Percentiles rank a stretch among this genome's conserved stretches.
These are phyloP conservation scores for Rhyacichthys aspro DNA, from an alignment of 2,797 vertebrate genomes.

Conservation along the genomic window DNA sequence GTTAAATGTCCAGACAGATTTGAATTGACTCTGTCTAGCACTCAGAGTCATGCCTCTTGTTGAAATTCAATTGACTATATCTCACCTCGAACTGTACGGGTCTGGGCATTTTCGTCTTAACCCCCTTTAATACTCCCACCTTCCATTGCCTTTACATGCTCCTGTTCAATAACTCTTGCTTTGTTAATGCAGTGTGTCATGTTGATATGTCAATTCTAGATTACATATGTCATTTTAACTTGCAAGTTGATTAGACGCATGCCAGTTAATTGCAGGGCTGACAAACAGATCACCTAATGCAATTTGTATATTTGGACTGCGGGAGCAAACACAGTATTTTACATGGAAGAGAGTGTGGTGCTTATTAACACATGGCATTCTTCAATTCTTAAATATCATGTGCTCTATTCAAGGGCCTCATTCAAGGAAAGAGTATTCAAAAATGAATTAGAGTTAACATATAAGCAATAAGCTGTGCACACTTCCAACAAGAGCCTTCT, in stretches of 20 bases:
- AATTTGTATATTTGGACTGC: too few relatives aligned
- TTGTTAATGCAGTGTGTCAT: too few relatives aligned
- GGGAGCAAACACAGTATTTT: too few relatives aligned
- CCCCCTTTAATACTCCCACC: too few relatives aligned
- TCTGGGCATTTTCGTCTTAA: not conserved
- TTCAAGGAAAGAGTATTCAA: constrained; percentile 7
- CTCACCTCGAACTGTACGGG: not conserved
- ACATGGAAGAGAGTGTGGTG: too few relatives aligned
- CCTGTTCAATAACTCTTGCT: too few relatives aligned
- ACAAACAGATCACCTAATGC: too few relatives aligned
- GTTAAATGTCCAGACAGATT: not conserved
- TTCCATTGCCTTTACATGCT: too few relatives aligned
- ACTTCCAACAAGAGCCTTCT: constrained; percentile 20
- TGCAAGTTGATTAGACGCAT: not conserved
- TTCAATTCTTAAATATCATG: not conserved
- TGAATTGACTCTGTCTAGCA: not conserved
- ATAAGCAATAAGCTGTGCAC: constrained; percentile 11
- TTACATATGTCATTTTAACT: too few relatives aligned
- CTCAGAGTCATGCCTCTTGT: not conserved
- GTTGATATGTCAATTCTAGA: too few relatives aligned
- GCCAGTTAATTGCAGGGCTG: not conserved
- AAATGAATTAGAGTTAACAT: constrained; percentile 11
- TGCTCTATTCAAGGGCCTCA: not conserved
- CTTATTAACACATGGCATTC: not conserved
- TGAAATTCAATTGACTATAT: not conserved